phyloP scores from a whole-genome alignment of 2,113 vertebrate species.

The Sprattus sprattus region DNA sequence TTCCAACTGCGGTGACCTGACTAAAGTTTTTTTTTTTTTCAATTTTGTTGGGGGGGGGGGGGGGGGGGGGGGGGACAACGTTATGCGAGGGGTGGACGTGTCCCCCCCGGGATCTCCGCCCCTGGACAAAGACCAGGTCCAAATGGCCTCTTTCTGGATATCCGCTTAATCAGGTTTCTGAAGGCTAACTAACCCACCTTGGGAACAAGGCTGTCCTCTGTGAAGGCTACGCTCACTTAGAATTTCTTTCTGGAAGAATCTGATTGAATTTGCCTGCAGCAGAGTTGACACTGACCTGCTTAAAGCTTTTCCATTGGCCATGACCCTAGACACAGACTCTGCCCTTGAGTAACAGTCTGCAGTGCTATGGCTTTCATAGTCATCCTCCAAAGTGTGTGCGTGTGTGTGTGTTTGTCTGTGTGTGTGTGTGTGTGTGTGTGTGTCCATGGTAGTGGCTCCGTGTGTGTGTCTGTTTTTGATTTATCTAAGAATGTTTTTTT shows the following conservation, averaged over 20 bases:
- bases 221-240: background rate
- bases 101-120: too few relatives aligned
- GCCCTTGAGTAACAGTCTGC: background rate
- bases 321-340: background rate
- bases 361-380: background rate
- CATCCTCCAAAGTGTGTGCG: background rate
- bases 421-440: background rate
- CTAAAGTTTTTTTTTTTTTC: too few relatives aligned
- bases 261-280: background rate
- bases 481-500: background rate
- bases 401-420: slow-evolving; percentile 14
- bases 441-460: background rate
- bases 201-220: background rate
- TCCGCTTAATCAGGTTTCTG: background rate
- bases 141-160: background rate
- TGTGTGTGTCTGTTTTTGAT: background rate
- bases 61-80: too few relatives aligned
- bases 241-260: background rate
- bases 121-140: background rate
- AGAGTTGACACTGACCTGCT: too few relatives aligned
- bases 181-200: background rate
- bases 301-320: background rate
- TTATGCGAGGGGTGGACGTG: too few relatives aligned
- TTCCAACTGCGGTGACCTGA: too few relatives aligned
- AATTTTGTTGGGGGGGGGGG: too few relatives aligned